These are phyloP conservation scores for Phalacrocorax carbo DNA, from an alignment of 2,113 vertebrate species.

Conservation along the genomic window DNA sequence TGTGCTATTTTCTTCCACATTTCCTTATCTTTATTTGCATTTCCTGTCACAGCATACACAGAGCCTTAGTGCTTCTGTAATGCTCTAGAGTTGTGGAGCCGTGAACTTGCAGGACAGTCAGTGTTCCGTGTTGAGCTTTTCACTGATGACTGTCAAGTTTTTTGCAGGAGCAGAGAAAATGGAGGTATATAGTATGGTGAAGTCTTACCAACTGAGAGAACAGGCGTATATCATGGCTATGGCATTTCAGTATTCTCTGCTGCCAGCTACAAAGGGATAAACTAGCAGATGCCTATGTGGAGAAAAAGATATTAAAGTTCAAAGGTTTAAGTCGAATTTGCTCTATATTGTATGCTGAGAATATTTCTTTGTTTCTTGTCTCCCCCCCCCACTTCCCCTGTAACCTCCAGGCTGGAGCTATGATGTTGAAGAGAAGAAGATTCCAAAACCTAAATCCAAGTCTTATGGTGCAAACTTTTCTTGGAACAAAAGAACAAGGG, in stretches of 20 bases:
- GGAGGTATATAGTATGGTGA: neutral
- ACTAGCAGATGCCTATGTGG: neutral
- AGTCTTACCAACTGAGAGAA: neutral
- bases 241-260: neutral
- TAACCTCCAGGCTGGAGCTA: slow-evolving; percentile 90
- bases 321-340: slow-evolving; percentile 20
- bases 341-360: neutral
- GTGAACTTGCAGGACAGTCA: neutral
- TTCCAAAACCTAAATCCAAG: slow-evolving; percentile 90
- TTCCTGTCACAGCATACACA: neutral
- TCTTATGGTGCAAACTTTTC: slow-evolving; percentile 98
- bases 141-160: neutral
- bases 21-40: neutral
- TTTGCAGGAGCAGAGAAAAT: neutral
- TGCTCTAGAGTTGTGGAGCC: neutral
- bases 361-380: slow-evolving; percentile 47
- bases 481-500: slow-evolving; percentile 96
- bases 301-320: slow-evolving; percentile 3
- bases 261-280: neutral
- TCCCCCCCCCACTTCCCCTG: neutral
- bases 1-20: neutral
- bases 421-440: slow-evolving; percentile 87
- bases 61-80: neutral
- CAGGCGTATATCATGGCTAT: neutral
- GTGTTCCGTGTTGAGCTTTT: neutral